A percentile compares a stretch with the other conserved stretches of the same genome.
phyloP scores from a whole-genome alignment of 2,113 vertebrate species.

The Calidris pygmaea region DNA sequence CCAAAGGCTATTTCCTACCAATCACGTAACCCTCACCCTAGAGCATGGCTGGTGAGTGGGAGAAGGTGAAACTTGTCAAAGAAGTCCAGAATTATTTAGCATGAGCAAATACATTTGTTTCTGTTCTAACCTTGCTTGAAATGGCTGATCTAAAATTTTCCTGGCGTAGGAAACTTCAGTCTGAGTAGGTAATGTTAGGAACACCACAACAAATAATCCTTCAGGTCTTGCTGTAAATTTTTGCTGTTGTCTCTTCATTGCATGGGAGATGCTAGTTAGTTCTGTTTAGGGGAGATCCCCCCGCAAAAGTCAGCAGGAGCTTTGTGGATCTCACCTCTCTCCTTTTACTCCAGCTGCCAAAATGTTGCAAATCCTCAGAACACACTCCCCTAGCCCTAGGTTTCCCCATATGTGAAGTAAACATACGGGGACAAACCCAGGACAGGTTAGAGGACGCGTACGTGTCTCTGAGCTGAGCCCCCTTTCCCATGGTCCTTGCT shows the following conservation, averaged over 20 bases:
- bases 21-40: background rate
- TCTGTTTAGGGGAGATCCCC: background rate
- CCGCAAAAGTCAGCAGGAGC: background rate
- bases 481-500: background rate
- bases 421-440: background rate
- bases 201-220: background rate
- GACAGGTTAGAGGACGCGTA: rapidly evolving
- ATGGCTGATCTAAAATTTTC: background rate
- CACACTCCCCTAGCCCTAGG: background rate
- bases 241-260: background rate
- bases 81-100: background rate
- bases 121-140: background rate
- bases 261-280: background rate
- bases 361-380: background rate
- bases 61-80: background rate
- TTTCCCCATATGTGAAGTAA: background rate
- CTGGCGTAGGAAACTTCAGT: background rate
- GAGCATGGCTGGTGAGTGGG: background rate
- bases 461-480: background rate
- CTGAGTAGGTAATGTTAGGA: background rate
- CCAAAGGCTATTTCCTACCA: background rate
- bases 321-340: background rate
- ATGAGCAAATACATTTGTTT: background rate
- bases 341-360: background rate
- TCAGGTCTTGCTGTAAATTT: background rate